These are phyloP conservation scores for Pristionchus maxplancki DNA, from an alignment of 2,888 invertebrate species.

Conservation along the genomic window DNA sequence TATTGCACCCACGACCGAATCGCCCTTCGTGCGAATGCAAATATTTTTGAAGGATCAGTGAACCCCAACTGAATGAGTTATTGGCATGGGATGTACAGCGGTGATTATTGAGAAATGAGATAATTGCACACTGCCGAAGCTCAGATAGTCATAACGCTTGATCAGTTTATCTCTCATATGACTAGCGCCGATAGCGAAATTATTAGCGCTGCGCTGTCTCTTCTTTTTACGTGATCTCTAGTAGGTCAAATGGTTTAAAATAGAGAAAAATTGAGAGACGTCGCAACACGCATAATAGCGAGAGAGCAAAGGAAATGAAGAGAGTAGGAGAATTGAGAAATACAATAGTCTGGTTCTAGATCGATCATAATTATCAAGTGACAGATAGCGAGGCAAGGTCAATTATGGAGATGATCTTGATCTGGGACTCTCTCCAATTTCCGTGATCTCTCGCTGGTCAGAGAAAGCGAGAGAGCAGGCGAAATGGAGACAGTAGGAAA, in stretches of 20 bases:
- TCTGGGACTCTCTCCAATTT: background rate
- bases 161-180: background rate
- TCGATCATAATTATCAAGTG: conserved; percentile 24
- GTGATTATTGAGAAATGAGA: too few relatives aligned
- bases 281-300: background rate
- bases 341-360: background rate
- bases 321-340: background rate
- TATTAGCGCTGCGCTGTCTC: too few relatives aligned
- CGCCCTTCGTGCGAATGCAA: too few relatives aligned
- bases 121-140: background rate
- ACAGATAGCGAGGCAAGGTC: conserved; percentile 6
- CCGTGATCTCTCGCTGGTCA: background rate
- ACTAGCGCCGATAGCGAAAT: background rate
- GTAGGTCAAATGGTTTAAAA: too few relatives aligned
- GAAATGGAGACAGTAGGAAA: too few relatives aligned
- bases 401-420: conserved; percentile 14
- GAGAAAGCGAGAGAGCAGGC: too few relatives aligned
- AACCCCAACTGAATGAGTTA: too few relatives aligned
- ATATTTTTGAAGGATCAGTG: too few relatives aligned
- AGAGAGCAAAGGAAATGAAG: background rate
- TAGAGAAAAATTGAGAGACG: too few relatives aligned
- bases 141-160: background rate
- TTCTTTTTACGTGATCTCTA: too few relatives aligned
- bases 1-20: too few relatives aligned
- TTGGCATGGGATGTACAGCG: too few relatives aligned